These are phyloP conservation scores for Anastrepha obliqua DNA, from an alignment of 1,140 invertebrate species.

Conservation along the genomic window DNA sequence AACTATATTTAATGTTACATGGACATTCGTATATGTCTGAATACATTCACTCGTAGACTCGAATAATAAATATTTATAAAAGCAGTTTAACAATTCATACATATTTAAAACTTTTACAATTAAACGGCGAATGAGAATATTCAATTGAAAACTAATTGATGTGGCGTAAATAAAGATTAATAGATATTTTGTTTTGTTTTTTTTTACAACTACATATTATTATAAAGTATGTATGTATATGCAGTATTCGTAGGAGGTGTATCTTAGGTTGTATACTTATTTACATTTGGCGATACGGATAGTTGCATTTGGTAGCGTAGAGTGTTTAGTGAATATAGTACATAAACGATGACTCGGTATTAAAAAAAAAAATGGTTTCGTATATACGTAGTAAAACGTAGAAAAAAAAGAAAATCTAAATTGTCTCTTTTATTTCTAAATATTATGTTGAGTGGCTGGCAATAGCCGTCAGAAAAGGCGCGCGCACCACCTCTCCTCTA, in stretches of 20 bases:
- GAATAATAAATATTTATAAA: conserved; percentile 29
- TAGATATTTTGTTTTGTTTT: not conserved
- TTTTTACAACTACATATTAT: not conserved
- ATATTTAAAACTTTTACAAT: conserved; percentile 42
- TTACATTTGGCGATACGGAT: conserved; percentile 51
- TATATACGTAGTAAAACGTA: not conserved
- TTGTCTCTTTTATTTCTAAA: not conserved
- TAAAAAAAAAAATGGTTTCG: not conserved
- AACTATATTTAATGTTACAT: not conserved
- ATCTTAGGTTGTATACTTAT: conserved; percentile 50
- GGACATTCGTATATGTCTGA: not conserved
- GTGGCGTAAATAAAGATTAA: not conserved
- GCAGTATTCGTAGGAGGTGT: conserved; percentile 30
- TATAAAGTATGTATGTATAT: conserved; percentile 15
- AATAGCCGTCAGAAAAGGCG: not conserved
- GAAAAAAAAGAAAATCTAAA: not conserved
- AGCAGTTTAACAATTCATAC: conserved; percentile 41
- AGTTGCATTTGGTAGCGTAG: conserved; percentile 26
- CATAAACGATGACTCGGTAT: conserved; percentile 15
- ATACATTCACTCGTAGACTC: not conserved
- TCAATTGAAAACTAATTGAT: not conserved
- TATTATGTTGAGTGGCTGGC: not conserved
- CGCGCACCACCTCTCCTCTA: conserved; percentile 24
- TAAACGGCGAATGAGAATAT: not conserved
- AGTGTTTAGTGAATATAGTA: not conserved